Evolutionary conservation across 2,888 invertebrate genomes (phyloP).

Genomic region (Mythimna lalbum): DNA sequence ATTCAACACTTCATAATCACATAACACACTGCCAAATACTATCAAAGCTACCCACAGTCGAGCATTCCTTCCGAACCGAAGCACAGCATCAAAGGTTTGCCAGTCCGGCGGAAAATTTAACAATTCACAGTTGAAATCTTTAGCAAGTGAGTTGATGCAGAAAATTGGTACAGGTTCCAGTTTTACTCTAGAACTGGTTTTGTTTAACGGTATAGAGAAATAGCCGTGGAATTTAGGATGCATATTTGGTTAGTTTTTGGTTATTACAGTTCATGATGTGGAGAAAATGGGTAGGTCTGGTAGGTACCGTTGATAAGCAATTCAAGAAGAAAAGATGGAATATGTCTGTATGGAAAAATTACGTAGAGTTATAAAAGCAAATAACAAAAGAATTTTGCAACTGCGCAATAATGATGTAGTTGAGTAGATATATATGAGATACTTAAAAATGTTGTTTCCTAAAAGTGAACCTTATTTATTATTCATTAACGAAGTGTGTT

Average conservation of each 20-base stretch:
- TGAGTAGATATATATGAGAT: too few species aligned
- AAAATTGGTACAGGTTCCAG: conserved; percentile 77
- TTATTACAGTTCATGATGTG: not conserved
- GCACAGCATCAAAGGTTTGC: conserved; percentile 52
- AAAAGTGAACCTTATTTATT: too few species aligned
- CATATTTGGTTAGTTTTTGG: conserved; percentile 9
- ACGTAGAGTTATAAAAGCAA: not conserved
- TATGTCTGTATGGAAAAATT: not conserved
- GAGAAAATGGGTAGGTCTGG: not conserved
- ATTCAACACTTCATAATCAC: conserved; percentile 21
- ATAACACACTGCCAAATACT: conserved; percentile 35
- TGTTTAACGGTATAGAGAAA: conserved; percentile 18
- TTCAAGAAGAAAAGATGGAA: not conserved
- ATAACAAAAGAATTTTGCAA: too few species aligned
- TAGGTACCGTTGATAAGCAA: not conserved
- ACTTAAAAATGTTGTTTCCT: too few species aligned
- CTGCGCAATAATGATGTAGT: too few species aligned
- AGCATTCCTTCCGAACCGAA: conserved; percentile 40
- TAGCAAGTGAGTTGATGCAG: conserved; percentile 74
- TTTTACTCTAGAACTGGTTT: conserved; percentile 51
- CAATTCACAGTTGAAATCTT: conserved; percentile 77
- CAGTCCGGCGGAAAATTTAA: conserved; percentile 63
- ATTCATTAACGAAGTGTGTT: too few species aligned
- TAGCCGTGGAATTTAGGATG: conserved; percentile 3
- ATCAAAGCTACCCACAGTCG: conserved; percentile 8